Evolutionary conservation across 2,888 invertebrate genomes (phyloP).

Genomic region (Caenorhabditis afra): DNA sequence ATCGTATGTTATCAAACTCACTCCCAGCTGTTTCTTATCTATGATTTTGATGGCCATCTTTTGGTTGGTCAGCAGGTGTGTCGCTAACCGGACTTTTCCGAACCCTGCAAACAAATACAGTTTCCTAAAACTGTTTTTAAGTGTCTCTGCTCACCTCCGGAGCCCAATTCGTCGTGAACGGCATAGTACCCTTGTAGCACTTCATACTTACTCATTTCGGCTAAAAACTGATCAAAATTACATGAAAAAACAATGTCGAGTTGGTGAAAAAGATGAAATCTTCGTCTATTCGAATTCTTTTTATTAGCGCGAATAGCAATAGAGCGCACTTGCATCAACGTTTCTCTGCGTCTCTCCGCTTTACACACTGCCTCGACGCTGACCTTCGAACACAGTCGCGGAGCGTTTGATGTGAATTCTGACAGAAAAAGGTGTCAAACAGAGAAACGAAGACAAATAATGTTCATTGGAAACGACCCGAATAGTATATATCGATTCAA

Average conservation of each 20-base stretch:
- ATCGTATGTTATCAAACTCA: slow-evolving; percentile 80
- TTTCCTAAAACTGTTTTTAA: background rate
- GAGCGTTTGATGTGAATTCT: background rate
- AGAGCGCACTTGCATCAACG: slow-evolving; percentile 31
- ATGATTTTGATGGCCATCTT: slow-evolving; percentile 90
- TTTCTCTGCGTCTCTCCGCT: slow-evolving; percentile 36
- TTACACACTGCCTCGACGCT: background rate
- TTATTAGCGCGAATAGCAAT: slow-evolving; percentile 32
- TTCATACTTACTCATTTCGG: slow-evolving; percentile 53
- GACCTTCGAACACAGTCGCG: slow-evolving; percentile 2
- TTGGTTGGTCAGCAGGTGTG: slow-evolving; percentile 88
- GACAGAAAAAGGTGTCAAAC: background rate
- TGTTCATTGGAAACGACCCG: slow-evolving; percentile 29
- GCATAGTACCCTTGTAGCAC: slow-evolving; percentile 65
- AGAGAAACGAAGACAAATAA: background rate
- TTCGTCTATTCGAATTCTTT: slow-evolving; percentile 31
- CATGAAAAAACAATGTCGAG: no score
- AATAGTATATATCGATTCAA: slow-evolving; percentile 4
- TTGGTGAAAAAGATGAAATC: background rate
- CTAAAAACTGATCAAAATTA: slow-evolving; percentile 8
- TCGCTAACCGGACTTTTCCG: slow-evolving; percentile 86
- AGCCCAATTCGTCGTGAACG: slow-evolving; percentile 75
- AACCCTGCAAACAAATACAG: slow-evolving; percentile 51
- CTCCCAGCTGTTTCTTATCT: slow-evolving; percentile 87
- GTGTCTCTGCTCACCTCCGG: slow-evolving; percentile 83